phyloP scores from a whole-genome alignment of 2,888 invertebrate genomes.

The Lumbricus terrestris region DNA sequence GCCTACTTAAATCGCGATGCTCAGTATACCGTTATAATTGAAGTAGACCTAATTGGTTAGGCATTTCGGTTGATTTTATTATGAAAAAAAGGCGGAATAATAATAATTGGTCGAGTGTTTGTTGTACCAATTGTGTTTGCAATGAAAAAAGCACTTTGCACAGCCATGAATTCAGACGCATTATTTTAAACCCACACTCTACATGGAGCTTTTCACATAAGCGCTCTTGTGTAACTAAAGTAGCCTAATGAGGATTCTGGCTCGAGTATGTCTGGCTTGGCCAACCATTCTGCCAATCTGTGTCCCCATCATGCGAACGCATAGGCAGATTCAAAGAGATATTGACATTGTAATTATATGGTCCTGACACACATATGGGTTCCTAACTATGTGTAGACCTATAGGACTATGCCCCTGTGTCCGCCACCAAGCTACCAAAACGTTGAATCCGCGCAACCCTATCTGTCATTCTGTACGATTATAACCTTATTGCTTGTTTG shows the following conservation, averaged over 20 bases:
- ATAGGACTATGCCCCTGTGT: too few species aligned
- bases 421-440: too few species aligned
- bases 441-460: neutral
- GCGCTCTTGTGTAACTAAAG: neutral
- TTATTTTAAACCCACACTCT: too few species aligned
- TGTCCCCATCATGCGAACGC: too few species aligned
- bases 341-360: too few species aligned
- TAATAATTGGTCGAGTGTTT: too few species aligned
- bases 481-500: neutral
- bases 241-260: neutral
- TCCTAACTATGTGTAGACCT: too few species aligned
- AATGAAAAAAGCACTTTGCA: neutral
- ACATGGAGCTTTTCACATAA: neutral
- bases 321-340: too few species aligned
- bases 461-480: neutral
- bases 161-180: neutral
- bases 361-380: too few species aligned
- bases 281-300: too few species aligned
- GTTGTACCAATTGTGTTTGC: neutral
- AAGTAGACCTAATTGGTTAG: neutral
- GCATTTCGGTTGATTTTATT: neutral
- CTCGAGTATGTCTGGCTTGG: too few species aligned
- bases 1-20: neutral
- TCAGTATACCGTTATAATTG: neutral
- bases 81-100: neutral